Evolutionary conservation across 2,888 invertebrate genomes (phyloP), one percentile per base, ranked within the genome.

Genomic region (Apamea anceps): DNA sequence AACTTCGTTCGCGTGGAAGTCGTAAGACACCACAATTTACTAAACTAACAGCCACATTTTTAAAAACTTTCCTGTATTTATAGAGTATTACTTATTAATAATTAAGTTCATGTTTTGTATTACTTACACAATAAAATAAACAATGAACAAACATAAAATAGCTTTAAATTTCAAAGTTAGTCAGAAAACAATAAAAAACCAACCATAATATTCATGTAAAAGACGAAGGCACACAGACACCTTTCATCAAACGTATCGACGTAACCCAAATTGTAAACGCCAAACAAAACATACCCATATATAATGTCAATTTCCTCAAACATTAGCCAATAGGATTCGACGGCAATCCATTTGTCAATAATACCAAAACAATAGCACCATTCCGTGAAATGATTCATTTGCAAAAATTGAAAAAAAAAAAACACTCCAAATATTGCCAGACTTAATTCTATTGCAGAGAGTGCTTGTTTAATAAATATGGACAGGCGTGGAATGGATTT

Each of bases 401-500:
- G 51, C 25, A 54, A 78, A 74, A 80, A 66, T 65, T 73, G 0
- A 63, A 81, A 82, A 63, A 82, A 32, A 75, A 80, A 72, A 45
- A 60, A 6, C 18, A 6, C 32, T 57, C 71, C 60, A 79, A 79
- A 82, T 89, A 60, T 79, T 63, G 18, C 25, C 70, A 28, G 76
- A 77, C 54, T 79, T 78, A 78, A 87, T 84, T 79, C 77, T 78
- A 72, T 71, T 51, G 48, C 73, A 63, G 67, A 80, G 71, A 70
- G 71, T 72, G 70, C 54, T 65, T 68, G 57, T 68, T 67, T 77
- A 81, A 88, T 79, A 77, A 81, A 79, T 76, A 75, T 85, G 73
- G 82, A 80, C 76, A 81, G 72, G 78, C 72, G 37, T 75, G 77
- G 81, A 85, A 85, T 75, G 82, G 86, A 78, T 87, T 86, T 89